phyloP scores from a whole-genome alignment of 1,140 invertebrate species.

The Amphibalanus amphitrite region DNA sequence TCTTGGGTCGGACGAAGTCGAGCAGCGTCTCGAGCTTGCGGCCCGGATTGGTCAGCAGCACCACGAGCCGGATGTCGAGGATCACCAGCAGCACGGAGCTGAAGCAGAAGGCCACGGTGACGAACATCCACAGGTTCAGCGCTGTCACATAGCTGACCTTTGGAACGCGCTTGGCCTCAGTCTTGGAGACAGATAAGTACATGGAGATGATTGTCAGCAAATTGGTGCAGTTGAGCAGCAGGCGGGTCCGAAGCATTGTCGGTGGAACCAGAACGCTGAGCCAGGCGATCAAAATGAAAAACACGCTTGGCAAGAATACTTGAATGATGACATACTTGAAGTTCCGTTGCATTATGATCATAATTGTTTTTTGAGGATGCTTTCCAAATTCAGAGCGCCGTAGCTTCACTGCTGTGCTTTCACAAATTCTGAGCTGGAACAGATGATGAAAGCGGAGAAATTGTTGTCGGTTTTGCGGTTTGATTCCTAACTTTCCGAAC shows the following conservation, averaged over 20 bases:
- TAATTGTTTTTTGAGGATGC: not conserved
- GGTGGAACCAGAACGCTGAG: not conserved
- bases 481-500: not conserved
- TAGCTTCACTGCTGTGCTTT: not conserved
- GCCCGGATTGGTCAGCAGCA: not conserved
- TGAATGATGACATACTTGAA: not conserved
- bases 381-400: not conserved
- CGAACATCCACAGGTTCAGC: not conserved
- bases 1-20: not conserved
- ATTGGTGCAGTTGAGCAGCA: not conserved
- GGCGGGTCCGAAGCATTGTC: not conserved
- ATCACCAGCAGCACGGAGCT: not conserved
- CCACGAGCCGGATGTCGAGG: not conserved
- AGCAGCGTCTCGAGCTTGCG: not conserved
- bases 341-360: not conserved
- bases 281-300: not conserved
- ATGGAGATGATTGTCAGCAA: not conserved
- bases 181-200: not conserved
- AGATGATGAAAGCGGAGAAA: not conserved
- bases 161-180: not conserved
- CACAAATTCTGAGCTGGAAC: not conserved
- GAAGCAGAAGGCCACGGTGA: not conserved
- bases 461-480: not conserved
- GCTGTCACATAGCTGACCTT: not conserved
- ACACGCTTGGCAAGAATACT: not conserved